Base-by-base conservation (phyloP, 2,888 invertebrate species). In the Zele albiditarsus region DNA sequence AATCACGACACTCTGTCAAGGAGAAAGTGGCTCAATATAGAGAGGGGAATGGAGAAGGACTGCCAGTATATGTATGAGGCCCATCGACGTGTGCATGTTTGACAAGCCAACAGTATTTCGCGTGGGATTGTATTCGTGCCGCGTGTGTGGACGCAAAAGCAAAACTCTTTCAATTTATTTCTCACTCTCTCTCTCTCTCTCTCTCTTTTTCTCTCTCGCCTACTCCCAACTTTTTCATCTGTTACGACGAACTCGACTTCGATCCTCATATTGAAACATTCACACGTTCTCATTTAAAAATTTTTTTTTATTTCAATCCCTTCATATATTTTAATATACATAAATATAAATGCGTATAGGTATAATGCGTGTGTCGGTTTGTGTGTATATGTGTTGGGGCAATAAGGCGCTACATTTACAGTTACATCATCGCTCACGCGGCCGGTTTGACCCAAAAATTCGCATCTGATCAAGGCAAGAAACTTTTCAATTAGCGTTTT, bases 1-100 rank as follows among this genome's bases (percentile, higher is more conserved):
- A 74, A 74, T 74, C 69, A 70, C 70, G 65, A 68, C 57, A 60
- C 60, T 70, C 42, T 70, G 65, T 70, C 65, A 74, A 28, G 63
- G 74, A 63, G 74, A 74, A 74, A 74, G 74, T 74, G 63, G 42
- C 62, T 27, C 71, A 38, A 25, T 53, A 62, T 12, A 12, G 23
- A 31, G 20, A 31, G 28, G 16, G 46, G 42, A 38, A 38, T 6
- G 38, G 42, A 28, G 27, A 28, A 53, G 27, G 27, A 49, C 8
- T 6, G 27, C 16, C 28, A 27, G n/a, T 42, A 28, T 68, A n/a
- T 68, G 31, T 67, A 27, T 69, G 53, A 23, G 67, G 42, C 46
- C 23, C 68, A 68, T 68, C 53, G 49, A 38, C 38, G 42, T 46
- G 46, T 25, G 62, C 46, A 62, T 71, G 71, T 71, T 71, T 25